These are phyloP conservation scores for Sphaeridia pumilis DNA, from an alignment of 2,888 invertebrate species.

Conservation along the genomic window DNA sequence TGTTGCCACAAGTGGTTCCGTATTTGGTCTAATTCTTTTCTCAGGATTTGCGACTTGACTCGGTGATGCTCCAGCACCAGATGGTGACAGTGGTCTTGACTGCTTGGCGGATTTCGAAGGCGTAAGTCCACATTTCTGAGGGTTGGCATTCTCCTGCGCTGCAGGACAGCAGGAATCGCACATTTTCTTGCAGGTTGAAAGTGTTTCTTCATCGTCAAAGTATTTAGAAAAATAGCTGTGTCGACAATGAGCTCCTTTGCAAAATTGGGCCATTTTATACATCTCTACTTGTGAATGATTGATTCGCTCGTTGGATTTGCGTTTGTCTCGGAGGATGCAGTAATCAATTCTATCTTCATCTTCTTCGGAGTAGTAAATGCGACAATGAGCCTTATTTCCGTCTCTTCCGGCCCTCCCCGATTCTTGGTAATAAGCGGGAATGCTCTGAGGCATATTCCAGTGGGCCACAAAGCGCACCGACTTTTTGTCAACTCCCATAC, in stretches of 20 bases:
- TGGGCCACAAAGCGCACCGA: conserved; percentile 60
- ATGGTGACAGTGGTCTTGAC: no score
- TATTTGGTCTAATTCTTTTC: no score
- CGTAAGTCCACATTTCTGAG: no score
- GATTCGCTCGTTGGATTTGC: conserved; percentile 47
- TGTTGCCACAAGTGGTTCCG: no score
- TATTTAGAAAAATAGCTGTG: conserved; percentile 73
- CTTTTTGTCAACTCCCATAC: conserved; percentile 98
- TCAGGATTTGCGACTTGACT: no score
- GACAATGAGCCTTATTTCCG: conserved; percentile 44
- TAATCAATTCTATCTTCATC: conserved; percentile 44
- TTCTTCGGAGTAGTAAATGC: conserved; percentile 45
- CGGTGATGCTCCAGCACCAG: no score
- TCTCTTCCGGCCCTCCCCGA: conserved; percentile 50
- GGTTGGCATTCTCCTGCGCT: no score
- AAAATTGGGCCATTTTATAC: conserved; percentile 70
- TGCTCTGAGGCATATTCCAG: conserved; percentile 47
- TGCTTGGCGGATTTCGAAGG: no score
- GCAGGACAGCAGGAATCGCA: conserved; percentile 89
- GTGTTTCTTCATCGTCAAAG: conserved; percentile 75
- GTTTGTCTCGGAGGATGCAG: conserved; percentile 38
- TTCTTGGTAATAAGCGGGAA: conserved; percentile 50
- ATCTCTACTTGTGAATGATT: conserved; percentile 62
- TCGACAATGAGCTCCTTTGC: conserved; percentile 69
- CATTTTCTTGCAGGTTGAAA: conserved; percentile 52